A percentile compares a stretch with the other conserved stretches of the same genome.
Evolutionary conservation across 2,113 vertebrate species (phyloP).

Genomic region (Peromyscus polionotus): DNA sequence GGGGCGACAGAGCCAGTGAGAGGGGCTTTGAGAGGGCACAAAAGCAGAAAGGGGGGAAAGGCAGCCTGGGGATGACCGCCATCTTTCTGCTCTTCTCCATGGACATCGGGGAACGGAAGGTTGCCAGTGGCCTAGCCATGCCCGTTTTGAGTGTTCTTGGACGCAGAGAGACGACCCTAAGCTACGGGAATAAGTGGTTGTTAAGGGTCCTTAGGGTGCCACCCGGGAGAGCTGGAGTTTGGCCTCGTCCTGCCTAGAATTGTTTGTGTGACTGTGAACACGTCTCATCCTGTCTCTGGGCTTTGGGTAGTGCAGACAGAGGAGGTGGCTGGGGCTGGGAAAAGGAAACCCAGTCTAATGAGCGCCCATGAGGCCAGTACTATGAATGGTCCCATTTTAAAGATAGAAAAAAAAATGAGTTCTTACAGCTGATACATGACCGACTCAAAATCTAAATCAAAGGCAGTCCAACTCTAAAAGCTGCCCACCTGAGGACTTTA

Average conservation of each 20-base stretch:
- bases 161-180: neutral
- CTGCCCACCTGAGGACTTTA: neutral
- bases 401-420: neutral
- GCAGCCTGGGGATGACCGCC: neutral
- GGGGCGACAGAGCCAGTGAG: neutral
- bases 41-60: neutral
- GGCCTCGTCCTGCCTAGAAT: conserved; percentile 2
- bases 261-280: neutral
- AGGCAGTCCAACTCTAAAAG: neutral
- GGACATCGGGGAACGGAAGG: conserved; percentile 54
- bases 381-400: neutral
- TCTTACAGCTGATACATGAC: neutral
- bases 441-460: neutral
- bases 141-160: neutral
- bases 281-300: neutral
- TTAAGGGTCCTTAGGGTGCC: neutral
- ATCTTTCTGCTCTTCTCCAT: conserved; percentile 8
- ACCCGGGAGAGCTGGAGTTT: neutral
- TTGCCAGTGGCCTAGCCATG: neutral
- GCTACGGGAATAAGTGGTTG: neutral
- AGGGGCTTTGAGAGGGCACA: conserved; percentile 1
- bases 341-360: neutral
- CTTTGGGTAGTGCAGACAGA: neutral
- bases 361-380: neutral
- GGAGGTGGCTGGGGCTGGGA: neutral